A percentile compares a stretch with the other conserved stretches of the same genome.
Evolutionary conservation across 2,113 vertebrate species (phyloP).

Genomic region (Zosterops hypoxanthus): DNA sequence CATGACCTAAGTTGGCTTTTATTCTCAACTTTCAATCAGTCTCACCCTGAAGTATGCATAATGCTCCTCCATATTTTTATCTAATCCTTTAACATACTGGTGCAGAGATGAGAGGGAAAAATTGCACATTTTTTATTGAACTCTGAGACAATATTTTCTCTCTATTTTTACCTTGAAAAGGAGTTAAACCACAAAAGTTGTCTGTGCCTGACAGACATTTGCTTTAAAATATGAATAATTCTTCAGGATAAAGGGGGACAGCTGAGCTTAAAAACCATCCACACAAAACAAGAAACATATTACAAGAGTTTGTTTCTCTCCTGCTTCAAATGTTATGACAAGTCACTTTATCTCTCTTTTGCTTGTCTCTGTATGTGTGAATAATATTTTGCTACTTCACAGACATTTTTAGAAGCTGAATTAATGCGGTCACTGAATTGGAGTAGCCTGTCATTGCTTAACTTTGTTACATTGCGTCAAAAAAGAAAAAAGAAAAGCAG

Average conservation of each 20-base stretch:
- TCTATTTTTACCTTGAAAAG: background rate
- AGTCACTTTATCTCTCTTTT: background rate
- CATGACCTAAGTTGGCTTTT: background rate
- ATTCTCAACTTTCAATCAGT: background rate
- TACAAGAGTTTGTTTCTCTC: background rate
- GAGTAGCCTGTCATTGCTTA: background rate
- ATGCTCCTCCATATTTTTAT: background rate
- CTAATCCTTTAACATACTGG: background rate
- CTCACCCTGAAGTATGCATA: background rate
- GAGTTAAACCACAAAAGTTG: background rate
- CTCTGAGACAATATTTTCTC: background rate
- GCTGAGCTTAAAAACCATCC: background rate
- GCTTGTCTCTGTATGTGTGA: background rate
- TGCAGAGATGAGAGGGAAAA: background rate
- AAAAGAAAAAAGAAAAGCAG: background rate
- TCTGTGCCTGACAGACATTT: background rate
- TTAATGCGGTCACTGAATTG: background rate
- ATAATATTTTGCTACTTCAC: background rate
- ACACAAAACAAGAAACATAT: background rate
- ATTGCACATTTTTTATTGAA: background rate
- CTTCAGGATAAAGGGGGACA: background rate
- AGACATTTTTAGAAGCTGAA: background rate
- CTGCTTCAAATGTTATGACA: background rate
- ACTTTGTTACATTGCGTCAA: background rate
- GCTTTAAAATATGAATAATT: background rate